Evolutionary conservation across 2,797 vertebrate genomes (phyloP), one percentile per base, ranked within the genome.

Genomic region (Saguinus oedipus): DNA sequence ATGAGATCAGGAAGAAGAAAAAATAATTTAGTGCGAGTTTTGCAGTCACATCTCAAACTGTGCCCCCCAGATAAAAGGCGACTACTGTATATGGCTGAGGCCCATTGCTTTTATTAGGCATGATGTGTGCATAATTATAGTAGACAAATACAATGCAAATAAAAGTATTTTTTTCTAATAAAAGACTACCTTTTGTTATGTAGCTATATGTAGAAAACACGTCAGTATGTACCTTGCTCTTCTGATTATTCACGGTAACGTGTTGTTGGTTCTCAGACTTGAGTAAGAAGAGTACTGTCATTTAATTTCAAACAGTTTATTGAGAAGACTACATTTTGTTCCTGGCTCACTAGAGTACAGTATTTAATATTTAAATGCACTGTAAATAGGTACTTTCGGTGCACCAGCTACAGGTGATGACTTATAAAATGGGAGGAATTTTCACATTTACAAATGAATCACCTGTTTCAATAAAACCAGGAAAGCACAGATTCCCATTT

Each of bases 391-490:
- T 24, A 75, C 64, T 83, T 78, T 72, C 6, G 48, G 8, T 89
- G 74, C 0, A 89, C 39, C 36, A 68, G 36, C 55, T 82, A 76
- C 72, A 95, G 10, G 30, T 26, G 46, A 80, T 61, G 59, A 57
- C 55, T 92, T 87, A 36, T 80, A 30, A 75, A 96, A 91, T 19
- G 86, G 86, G 74, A 81, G 27, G 30, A 4, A 15, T 75, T 95
- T 96, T 59, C 72, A 80, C 36, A 86, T 88, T 90, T 93, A 83
- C 27, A 84, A 88, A 94, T 84, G 39, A 81, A 59, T 88, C n/a
- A 44, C n/a, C 50, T 78, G 7, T 91, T 88, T 83, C 85, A 75
- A 57, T 92, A 95, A 97, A 95, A 68, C 2, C 44, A 89, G 68
- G 22, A 82, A 84, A 97, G 26, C 48, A 44, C 5, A 68, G 8